Evolutionary conservation across 2,888 invertebrate species (phyloP).

Genomic region (Lithophane leautieri): DNA sequence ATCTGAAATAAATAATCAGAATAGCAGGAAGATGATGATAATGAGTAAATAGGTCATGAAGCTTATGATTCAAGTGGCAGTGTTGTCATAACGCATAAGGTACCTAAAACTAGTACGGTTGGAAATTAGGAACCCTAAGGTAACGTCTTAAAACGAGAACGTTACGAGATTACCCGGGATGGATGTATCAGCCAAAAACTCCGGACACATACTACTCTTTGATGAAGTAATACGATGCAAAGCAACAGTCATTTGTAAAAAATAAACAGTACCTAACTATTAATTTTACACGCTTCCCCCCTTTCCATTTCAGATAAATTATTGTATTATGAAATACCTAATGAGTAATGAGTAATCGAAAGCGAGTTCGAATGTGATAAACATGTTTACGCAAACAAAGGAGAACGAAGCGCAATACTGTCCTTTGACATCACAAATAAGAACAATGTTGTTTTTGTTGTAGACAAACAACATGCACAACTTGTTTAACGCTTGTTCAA

Average conservation of each 20-base stretch:
- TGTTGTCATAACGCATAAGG: not conserved
- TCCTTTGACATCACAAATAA: constrained; percentile 44
- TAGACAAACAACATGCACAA: constrained; percentile 9
- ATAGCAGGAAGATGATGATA: not conserved
- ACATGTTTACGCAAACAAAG: constrained; percentile 58
- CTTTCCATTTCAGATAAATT: constrained; percentile 36
- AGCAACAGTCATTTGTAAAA: constrained; percentile 2
- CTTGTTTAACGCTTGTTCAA: constrained; percentile 19
- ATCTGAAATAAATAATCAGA: not conserved
- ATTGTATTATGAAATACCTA: constrained; percentile 49
- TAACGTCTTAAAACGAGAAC: too few relatives aligned
- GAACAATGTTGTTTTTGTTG: constrained; percentile 36
- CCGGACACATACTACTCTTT: not conserved
- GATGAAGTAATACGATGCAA: not conserved
- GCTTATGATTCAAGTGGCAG: not conserved
- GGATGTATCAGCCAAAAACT: not conserved
- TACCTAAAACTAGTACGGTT: not conserved
- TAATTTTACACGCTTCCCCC: not conserved
- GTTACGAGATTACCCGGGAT: not conserved
- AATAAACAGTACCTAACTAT: not conserved
- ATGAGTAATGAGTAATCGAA: constrained; percentile 43
- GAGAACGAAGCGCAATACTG: constrained; percentile 36
- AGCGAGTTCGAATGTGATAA: constrained; percentile 45
- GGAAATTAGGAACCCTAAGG: too few relatives aligned
- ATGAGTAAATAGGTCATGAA: not conserved